Base-by-base conservation (phyloP, 2,888 invertebrate species). In the Balanococcus diminutus region DNA sequence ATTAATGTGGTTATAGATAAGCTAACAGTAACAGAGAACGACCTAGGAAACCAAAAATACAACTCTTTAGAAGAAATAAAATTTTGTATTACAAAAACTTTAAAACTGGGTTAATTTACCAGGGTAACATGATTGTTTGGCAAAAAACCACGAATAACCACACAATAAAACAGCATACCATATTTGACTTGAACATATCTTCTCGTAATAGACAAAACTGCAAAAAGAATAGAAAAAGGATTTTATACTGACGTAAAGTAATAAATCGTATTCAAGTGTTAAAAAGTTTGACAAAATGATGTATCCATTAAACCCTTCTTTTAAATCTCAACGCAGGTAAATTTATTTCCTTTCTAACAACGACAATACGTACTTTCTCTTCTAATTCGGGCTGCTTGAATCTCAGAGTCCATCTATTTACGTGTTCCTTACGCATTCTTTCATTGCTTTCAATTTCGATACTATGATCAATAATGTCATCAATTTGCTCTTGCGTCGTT, bases 131-230 rank as follows among this genome's bases (percentile, higher is more conserved):
- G 84, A 94, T 92, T 75, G 92, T 91, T 90, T 96, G 96, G 87
- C 95, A 94, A 83, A 87, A 87, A 1, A 95, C 94, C 83, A 97
- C 95, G 89, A 96, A 96, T 79, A 97, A 91, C 96, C 98, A 97
- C 87, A 98, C 94, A 88, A 97, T 93, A 89, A 96, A 94, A 89
- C 97, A 96, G 91, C 97, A 97, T 89, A 96, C 92, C 92, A 98
- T 95, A 90, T 98, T 98, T 19, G 97, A 97, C 89, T 96, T 96
- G 91, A 98, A 98, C 93, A 97, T 97, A 88, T 94, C 95, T 91
- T 98, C 98, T 86, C 96, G 93, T 86, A 96, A 92, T 89, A 95
- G 94, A 87, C 94, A 94, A 90, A 97, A 98, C 93, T 92, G 89
- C 79, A 90, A 90, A 79, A 87, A 87, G n/a, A n/a, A n/a, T n/a